Base-by-base conservation (phyloP, 2,888 invertebrate genomes). In the Nudaria mundana region DNA sequence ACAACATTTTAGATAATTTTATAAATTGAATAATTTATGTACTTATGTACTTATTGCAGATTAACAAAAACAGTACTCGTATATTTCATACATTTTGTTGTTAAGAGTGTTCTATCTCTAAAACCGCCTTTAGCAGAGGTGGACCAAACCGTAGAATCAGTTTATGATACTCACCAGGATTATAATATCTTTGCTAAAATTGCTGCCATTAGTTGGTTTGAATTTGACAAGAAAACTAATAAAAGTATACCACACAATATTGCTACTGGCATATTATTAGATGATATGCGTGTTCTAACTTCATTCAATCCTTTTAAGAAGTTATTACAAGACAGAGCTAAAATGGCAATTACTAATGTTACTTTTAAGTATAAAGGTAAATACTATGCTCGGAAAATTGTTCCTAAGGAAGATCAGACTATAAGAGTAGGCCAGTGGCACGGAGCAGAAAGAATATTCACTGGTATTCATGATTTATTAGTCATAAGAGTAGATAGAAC, bases 301-400 rank as follows among this genome's bases (percentile, higher is more conserved):
- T 39, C 39, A 3, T 39, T 7, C 7, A 39, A 39, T 39, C 32
- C 39, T 7, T 33, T 39, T 12, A 22, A 33, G 12, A 12, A 29
- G 3, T 8, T 12, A 10, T 10, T 25, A 22, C 31, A 22, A 18
- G 8, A 31, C 5, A 11, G 2, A 32, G 11, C 1, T 2, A 7
- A 10, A 2, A 33, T 33, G 32, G 8, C 0, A 5, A 33, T 15
- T 0, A 11, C 24, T 11, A 33, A 33, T 8, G 11, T 33, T 11
- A 15, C 14, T 14, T 33, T 33, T 10, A 24, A 12, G 23, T 33
- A 14, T 5, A 33, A 8, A 14, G 15, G 11, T 4, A 33, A 33
- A 15, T 2, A 3, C 7, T 28, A 33, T 24, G 39, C 23, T 15
- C 33, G 39, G 15, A 4, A 13, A 23, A 7, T 39, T 5, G 20